A percentile compares a stretch with the other conserved stretches of the same genome.
Evolutionary conservation across 2,113 vertebrate species (phyloP).

Genomic region (Labeo rohita): DNA sequence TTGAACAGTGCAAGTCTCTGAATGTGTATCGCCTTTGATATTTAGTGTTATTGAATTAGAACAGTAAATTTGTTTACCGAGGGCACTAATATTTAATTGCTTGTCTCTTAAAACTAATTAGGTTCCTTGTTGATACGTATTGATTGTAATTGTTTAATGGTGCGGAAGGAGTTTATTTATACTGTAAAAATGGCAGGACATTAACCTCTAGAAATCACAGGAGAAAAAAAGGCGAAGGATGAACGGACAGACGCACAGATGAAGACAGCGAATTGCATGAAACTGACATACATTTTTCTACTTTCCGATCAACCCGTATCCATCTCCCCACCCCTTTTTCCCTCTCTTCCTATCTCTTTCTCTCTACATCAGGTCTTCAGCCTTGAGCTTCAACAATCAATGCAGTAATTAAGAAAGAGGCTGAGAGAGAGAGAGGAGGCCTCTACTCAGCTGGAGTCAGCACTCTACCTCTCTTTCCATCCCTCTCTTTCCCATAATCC

Average conservation of each 20-base stretch:
- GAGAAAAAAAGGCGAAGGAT: neutral
- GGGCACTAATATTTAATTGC: constrained; percentile 58
- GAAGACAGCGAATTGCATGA: constrained; percentile 28
- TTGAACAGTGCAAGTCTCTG: neutral
- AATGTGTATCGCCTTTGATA: constrained; percentile 40
- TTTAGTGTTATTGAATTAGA: constrained; percentile 52
- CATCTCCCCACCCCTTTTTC: neutral
- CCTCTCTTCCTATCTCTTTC: neutral
- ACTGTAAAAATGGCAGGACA: constrained; percentile 42
- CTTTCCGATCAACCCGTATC: neutral
- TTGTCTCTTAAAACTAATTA: constrained; percentile 54
- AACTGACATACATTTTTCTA: neutral
- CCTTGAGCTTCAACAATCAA: constrained; percentile 33
- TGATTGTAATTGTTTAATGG: constrained; percentile 49
- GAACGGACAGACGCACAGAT: neutral
- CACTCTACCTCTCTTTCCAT: constrained; percentile 4
- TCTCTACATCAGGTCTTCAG: neutral
- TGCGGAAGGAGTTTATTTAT: constrained; percentile 40
- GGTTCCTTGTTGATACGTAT: constrained; percentile 52
- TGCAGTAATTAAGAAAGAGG: constrained; percentile 39
- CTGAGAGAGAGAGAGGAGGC: neutral
- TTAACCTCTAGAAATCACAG: constrained; percentile 42
- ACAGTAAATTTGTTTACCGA: constrained; percentile 52
- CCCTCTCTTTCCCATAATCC: constrained; percentile 10
- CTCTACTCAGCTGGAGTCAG: constrained; percentile 19